Conservation (phyloP, 92 coral and sea anemone species). For the Heliopora coerulea region DNA sequence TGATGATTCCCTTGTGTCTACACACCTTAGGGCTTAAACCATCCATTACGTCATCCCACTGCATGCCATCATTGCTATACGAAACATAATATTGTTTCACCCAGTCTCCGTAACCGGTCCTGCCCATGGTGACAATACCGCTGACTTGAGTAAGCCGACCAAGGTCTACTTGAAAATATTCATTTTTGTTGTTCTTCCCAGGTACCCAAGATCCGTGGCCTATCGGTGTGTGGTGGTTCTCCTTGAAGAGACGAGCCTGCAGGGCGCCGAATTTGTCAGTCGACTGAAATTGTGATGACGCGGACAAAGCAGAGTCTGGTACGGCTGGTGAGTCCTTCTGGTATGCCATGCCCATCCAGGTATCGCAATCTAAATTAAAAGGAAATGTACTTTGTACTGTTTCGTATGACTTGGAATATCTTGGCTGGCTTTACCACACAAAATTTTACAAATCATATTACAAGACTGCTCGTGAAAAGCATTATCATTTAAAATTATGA, state of each 20-base stretch:
- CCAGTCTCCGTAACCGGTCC: neutral
- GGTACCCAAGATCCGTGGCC: neutral
- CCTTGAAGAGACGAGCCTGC: neutral
- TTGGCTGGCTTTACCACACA: too few relatives aligned
- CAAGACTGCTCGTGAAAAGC: too few relatives aligned
- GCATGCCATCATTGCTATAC: neutral
- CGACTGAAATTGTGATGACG: neutral
- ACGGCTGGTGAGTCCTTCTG: neutral
- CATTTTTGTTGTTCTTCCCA: neutral
- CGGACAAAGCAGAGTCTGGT: neutral
- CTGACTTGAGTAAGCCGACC: neutral
- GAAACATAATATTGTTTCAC: neutral
- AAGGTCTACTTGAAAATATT: neutral
- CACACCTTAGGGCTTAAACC: neutral
- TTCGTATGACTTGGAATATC: too few relatives aligned
- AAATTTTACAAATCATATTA: too few relatives aligned
- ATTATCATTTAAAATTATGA: too few relatives aligned
- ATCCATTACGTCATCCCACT: neutral
- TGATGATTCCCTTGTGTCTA: too few relatives aligned
- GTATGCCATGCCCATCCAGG: neutral
- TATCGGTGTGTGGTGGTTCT: neutral
- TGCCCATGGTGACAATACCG: slow-evolving; percentile 5
- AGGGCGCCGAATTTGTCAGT: neutral
- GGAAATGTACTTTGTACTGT: too few relatives aligned
- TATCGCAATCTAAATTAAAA: neutral